Evolutionary conservation across 2,888 invertebrate genomes (phyloP), one percentile per base, ranked within the genome.

Genomic region (Subacronicta megacephala): DNA sequence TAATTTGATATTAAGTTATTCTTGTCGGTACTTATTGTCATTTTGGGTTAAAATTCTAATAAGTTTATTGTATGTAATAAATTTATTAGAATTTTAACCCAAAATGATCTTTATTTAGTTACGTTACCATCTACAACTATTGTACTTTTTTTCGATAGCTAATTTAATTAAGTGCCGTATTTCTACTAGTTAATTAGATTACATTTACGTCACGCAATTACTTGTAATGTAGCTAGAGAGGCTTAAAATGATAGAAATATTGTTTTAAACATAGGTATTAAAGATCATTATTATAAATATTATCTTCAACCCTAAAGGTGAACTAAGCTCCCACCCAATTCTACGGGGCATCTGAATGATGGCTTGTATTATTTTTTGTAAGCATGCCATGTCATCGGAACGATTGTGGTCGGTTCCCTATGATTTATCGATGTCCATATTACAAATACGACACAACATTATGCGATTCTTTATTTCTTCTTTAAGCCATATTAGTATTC

Each of bases 401-500:
- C 93, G 93, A 92, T 90, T 93, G 93, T 93, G 90, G 90, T 89
- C 92, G 77, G 87, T 90, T 90, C 93, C 90, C 93, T 93, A 94
- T 94, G 93, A 94, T 93, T 93, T 93, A 94, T 93, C 87, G 93
- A 89, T 85, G 92, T 89, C 91, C 93, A 92, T 92, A 92, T 92
- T 92, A 93, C 93, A 93, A 94, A 94, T 94, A 92, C 93, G 91
- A 94, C 90, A 93, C 89, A 91, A 88, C 85, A 92, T 93, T 92
- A 92, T 92, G 85, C 90, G 86, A 88, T 90, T 90, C 90, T 93
- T 93, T 93, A 93, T 93, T 94, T 93, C 90, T 93, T 93, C 90
- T 93, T 93, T 92, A 93, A 88, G 84, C 83, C 89, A 89, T 93
- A 93, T 94, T 94, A 93, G 93, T 93, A 94, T 94, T 93, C 93